These are phyloP conservation scores for Ethmia dodecea DNA, from an alignment of 2,888 invertebrate genomes.

Conservation along the genomic window DNA sequence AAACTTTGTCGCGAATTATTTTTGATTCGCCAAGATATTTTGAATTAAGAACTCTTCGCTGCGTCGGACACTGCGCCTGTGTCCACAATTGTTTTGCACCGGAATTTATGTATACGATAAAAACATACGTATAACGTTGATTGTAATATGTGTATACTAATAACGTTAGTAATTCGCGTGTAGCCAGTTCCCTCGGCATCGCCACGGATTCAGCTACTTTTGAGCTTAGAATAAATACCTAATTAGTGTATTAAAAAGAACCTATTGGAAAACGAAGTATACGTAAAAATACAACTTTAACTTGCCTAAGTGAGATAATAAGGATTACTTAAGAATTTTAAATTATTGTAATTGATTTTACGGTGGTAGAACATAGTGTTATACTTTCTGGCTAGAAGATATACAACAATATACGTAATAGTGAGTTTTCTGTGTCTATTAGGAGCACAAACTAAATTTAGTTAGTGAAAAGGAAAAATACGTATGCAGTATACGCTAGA, in stretches of 20 bases:
- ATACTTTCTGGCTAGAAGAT: slow-evolving; percentile 68
- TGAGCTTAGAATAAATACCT: slow-evolving; percentile 51
- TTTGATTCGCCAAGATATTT: slow-evolving; percentile 20
- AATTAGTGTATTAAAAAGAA: slow-evolving; percentile 28
- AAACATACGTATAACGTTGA: slow-evolving; percentile 75
- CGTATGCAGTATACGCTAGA: slow-evolving; percentile 75
- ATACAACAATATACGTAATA: slow-evolving; percentile 60
- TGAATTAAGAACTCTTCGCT: too few species aligned
- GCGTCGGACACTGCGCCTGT: slow-evolving; percentile 14
- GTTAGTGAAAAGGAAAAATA: slow-evolving; percentile 65
- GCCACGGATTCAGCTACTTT: slow-evolving; percentile 30
- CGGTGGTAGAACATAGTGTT: slow-evolving; percentile 70
- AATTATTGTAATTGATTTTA: slow-evolving; percentile 72
- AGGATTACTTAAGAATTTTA: slow-evolving; percentile 71
- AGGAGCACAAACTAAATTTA: slow-evolving; percentile 54
- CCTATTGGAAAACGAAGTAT: slow-evolving; percentile 74
- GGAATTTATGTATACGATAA: slow-evolving; percentile 76
- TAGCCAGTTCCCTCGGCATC: slow-evolving; percentile 34
- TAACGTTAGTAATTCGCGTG: slow-evolving; percentile 50
- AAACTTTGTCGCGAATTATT: slow-evolving; percentile 4
- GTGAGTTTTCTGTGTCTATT: too few species aligned
- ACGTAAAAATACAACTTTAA: slow-evolving; percentile 76
- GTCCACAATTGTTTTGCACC: slow-evolving; percentile 66
- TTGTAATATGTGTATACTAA: slow-evolving; percentile 77
- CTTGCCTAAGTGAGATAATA: slow-evolving; percentile 77